phyloP scores from a whole-genome alignment of 1,140 invertebrate species.

The Heliconius hermathena region DNA sequence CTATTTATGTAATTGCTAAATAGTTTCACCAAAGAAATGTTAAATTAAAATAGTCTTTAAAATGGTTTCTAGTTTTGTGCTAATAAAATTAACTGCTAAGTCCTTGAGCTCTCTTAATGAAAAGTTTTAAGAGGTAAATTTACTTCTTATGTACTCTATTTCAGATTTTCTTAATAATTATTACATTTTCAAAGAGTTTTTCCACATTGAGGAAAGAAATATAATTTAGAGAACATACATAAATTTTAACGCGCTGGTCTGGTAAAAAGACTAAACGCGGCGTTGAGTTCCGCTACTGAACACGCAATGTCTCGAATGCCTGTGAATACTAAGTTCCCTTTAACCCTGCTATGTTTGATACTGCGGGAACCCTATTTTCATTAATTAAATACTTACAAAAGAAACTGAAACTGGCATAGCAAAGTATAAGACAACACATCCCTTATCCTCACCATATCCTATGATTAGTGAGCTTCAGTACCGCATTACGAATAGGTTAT shows the following conservation, averaged over 20 bases:
- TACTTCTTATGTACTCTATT: background rate
- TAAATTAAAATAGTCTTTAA: background rate
- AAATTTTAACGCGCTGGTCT: too few relatives aligned
- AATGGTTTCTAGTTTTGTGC: background rate
- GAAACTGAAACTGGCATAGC: background rate
- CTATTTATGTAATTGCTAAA: background rate
- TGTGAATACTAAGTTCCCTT: too few relatives aligned
- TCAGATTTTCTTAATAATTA: background rate
- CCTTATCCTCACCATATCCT: background rate
- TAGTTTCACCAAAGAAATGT: background rate
- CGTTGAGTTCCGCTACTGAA: too few relatives aligned
- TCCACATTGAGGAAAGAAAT: too few relatives aligned
- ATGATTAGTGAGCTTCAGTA: background rate
- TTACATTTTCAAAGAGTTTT: background rate
- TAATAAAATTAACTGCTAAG: background rate
- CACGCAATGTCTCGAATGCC: too few relatives aligned
- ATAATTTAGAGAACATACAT: too few relatives aligned
- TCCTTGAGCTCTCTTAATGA: background rate
- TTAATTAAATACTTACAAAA: background rate
- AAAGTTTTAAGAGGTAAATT: background rate
- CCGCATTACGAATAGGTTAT: slow-evolving; percentile 18
- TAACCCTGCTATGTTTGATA: too few relatives aligned
- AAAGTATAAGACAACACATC: background rate
- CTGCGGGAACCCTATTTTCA: too few relatives aligned
- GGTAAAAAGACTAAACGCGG: too few relatives aligned